Base-by-base conservation (phyloP, 2,113 vertebrate species). In the Anthoscopus minutus region DNA sequence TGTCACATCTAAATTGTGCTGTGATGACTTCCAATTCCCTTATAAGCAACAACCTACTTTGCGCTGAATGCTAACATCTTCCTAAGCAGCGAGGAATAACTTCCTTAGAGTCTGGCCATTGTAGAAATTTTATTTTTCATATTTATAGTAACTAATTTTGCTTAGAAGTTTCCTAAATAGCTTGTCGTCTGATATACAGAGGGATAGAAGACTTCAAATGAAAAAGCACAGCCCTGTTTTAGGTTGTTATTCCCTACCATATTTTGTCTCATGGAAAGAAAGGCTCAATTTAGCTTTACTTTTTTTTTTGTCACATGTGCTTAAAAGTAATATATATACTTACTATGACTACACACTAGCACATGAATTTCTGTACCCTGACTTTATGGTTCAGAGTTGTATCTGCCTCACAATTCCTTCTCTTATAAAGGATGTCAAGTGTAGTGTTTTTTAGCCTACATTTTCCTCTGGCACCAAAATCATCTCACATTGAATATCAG, bases 251-350 rank as follows among this genome's bases (percentile, higher is more conserved):
- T 81, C 9, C 10, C 25, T 1, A 2, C 8, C 4, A 9, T 25
- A 30, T 70, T 78, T 78, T 70, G 2, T 57, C 13, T 70, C 10
- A 25, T 25, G 15, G 5, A 37, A 81, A 58, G 54, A 48, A 15
- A 3, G 6, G 13, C 16, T 53, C 2, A 12, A 3, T 76, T 67
- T 83, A 70, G 38, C 4, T 1, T 33, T 48, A 25, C n/a, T 9
- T 56, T n/a, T 40, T 57, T 10, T 27, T 38, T 45, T 15, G 1
- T 60, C 73, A 45, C 0, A 0, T 45, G 8, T 6, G 31, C 33
- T 23, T 47, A 58, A 13, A 66, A 53, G 8, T 54, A 57, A 53
- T 24, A 40, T 30, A 20, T 9, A 11, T 6, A 27, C 19, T 53
- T 66, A 58, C 10, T 33, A 42, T 42, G 40, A 42, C 40, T 42